Percentiles rank a stretch among this genome's conserved stretches.
Evolutionary conservation across 2,888 invertebrate species (phyloP).

Genomic region (Leptinotarsa haldemani): DNA sequence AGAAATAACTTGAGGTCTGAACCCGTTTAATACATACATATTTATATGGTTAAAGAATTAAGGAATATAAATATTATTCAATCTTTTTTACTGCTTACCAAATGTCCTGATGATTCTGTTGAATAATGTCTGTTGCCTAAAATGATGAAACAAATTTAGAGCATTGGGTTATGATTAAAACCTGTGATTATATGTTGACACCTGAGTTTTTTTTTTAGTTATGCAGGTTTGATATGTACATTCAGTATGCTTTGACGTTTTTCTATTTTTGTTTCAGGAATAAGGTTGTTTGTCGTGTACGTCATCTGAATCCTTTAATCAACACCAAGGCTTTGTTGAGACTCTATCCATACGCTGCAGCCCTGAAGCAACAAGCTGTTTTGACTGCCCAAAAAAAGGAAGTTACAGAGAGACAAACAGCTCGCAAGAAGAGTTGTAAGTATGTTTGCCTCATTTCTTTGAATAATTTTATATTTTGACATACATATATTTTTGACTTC

Average conservation of each 20-base stretch:
- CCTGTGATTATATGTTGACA: constrained; percentile 61
- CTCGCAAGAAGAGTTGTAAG: constrained; percentile 85
- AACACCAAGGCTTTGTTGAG: constrained; percentile 89
- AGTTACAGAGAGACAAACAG: constrained; percentile 70
- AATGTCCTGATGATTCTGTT: not conserved
- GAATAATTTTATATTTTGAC: no score
- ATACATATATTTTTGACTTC: not conserved
- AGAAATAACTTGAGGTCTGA: no score
- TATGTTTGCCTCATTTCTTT: constrained; percentile 46
- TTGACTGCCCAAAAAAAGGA: constrained; percentile 75
- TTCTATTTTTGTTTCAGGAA: constrained; percentile 69
- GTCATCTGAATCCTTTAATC: constrained; percentile 94
- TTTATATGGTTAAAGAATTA: no score
- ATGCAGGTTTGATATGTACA: not conserved
- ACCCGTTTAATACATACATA: no score
- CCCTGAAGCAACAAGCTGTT: constrained; percentile 86
- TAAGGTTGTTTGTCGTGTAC: constrained; percentile 80
- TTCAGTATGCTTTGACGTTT: no score
- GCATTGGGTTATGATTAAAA: constrained; percentile 65
- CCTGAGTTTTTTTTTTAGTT: constrained; percentile 47
- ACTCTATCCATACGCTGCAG: constrained; percentile 95
- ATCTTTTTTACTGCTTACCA: not conserved
- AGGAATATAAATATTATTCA: no score
- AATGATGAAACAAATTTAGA: constrained; percentile 60
- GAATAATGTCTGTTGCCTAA: not conserved